Percentiles rank a stretch among this genome's conserved stretches.
Conservation (phyloP, 2,797 vertebrate genomes). For the Rallus crepitans region DNA sequence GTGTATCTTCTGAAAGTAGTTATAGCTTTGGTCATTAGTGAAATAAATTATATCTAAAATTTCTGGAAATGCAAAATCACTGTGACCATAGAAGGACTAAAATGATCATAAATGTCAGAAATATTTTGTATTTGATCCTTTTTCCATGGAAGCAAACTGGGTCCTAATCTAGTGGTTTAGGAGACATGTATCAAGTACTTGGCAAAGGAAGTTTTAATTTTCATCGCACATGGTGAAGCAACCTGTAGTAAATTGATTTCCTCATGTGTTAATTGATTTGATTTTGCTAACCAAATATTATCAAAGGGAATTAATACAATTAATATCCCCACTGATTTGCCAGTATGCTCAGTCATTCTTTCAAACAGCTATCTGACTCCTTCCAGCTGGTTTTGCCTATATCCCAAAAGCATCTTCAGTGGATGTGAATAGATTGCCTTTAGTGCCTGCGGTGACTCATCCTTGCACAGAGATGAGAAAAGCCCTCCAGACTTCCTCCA, state of each 20-base stretch:
- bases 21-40: neutral
- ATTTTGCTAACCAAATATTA: conserved; percentile 11
- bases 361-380: neutral
- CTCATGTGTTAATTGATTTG: neutral
- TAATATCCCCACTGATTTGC: neutral
- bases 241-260: neutral
- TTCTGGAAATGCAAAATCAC: neutral
- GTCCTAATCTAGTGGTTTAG: neutral
- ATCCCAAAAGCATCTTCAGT: neutral
- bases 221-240: neutral
- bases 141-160: neutral
- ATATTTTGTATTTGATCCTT: neutral
- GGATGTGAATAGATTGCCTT: neutral
- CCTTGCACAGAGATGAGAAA: neutral
- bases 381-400: neutral
- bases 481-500: neutral
- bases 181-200: neutral
- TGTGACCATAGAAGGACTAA: neutral
- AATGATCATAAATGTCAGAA: neutral
- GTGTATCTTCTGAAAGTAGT: neutral
- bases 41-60: neutral
- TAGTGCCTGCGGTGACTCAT: neutral
- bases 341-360: neutral
- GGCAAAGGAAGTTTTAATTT: neutral
- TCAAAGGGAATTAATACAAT: conserved; percentile 2